phyloP scores from a whole-genome alignment of 2,888 invertebrate genomes.

The Tachystola acroxantha region DNA sequence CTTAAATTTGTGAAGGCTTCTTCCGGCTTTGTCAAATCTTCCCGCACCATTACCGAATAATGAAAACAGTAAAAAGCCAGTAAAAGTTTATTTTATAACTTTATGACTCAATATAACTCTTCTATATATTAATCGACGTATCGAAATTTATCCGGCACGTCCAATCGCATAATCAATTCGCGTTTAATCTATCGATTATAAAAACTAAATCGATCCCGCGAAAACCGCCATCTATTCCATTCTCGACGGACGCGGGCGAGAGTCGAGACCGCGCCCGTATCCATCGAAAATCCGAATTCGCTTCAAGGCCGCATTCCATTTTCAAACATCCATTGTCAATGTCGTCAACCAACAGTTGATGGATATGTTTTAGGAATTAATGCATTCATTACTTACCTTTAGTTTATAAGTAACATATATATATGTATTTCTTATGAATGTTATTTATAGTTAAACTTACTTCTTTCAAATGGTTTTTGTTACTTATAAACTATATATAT shows the following conservation, averaged over 20 bases:
- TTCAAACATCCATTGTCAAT: constrained; percentile 72
- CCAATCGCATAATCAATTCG: constrained; percentile 25
- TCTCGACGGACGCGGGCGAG: too few species aligned
- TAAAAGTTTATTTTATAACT: not conserved
- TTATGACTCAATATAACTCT: constrained; percentile 3
- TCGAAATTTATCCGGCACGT: constrained; percentile 27
- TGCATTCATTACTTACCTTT: too few species aligned
- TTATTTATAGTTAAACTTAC: too few species aligned
- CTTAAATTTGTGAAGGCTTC: too few species aligned
- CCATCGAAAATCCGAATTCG: constrained; percentile 56
- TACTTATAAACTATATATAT: too few species aligned
- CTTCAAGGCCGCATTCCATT: constrained; percentile 73
- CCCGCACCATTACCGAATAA: too few species aligned
- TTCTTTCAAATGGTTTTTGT: too few species aligned
- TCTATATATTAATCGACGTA: constrained; percentile 13
- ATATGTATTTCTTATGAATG: too few species aligned
- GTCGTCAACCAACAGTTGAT: constrained; percentile 56
- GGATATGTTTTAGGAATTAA: constrained; percentile 63
- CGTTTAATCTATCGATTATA: constrained; percentile 8
- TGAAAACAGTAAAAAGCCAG: too few species aligned
- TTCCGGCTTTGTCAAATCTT: too few species aligned
- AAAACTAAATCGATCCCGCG: constrained; percentile 42
- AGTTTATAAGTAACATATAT: too few species aligned
- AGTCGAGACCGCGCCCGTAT: constrained; percentile 38
- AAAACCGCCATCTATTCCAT: too few species aligned